A percentile compares a stretch with the other conserved stretches of the same genome.
Conservation (phyloP, 2,888 invertebrate species). For the Phania funesta region DNA sequence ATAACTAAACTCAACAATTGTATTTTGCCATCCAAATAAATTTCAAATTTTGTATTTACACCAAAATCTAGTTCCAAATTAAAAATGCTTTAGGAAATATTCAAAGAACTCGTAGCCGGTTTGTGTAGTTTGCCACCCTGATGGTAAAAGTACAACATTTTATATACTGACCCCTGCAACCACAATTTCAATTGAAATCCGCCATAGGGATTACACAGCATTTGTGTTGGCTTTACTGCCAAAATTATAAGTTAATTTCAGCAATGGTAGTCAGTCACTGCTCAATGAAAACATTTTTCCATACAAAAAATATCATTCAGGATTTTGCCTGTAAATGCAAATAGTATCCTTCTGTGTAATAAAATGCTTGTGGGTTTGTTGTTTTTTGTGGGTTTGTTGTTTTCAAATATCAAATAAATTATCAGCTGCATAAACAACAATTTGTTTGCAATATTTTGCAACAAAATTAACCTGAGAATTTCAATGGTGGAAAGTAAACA, state of each 20-base stretch:
- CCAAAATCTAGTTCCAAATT: too few relatives aligned
- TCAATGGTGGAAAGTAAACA: background rate
- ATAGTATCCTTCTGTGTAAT: background rate
- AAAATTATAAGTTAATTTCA: background rate
- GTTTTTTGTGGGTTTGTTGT: background rate
- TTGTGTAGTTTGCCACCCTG: too few relatives aligned
- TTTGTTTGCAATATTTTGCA: background rate
- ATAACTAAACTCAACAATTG: too few relatives aligned
- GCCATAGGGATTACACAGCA: background rate
- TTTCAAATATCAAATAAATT: slow-evolving; percentile 18
- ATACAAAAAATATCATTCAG: background rate
- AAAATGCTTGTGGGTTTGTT: background rate
- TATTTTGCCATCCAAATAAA: too few relatives aligned
- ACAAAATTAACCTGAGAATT: background rate
- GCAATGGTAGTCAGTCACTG: background rate
- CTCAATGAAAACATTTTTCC: background rate
- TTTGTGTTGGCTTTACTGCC: background rate
- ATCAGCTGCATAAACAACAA: background rate
- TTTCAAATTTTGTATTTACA: too few relatives aligned
- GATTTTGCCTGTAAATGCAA: background rate
- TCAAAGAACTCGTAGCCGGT: background rate
- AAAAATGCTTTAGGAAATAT: too few relatives aligned
- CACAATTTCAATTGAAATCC: background rate
- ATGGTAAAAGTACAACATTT: too few relatives aligned
- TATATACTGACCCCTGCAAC: background rate